Base-by-base conservation (phyloP, 1,140 invertebrate species). In the Riptortus pedestris region DNA sequence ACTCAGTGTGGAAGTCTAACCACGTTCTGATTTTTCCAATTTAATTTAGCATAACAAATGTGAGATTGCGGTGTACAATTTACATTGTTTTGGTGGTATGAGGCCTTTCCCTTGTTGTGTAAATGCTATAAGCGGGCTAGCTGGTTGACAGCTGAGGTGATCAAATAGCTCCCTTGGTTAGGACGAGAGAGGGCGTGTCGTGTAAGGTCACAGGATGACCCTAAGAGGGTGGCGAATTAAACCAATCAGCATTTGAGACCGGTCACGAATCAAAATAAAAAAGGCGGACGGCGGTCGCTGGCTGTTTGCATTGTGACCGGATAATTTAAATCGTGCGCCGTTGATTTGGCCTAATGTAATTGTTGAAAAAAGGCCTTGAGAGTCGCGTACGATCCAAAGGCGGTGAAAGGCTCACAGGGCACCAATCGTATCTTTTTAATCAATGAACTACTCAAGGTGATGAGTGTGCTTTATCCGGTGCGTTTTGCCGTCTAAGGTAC, bases 311-410 rank as follows among this genome's bases (percentile, higher is more conserved):
- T 26, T 55, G 20, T 26, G 51, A 22, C 24, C 51, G 14, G 51
- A 55, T 55, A 55, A 55, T 55, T 55, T 26, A 55, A 55, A 55
- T 55, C 51, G 51, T 55, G 51, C 51, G 14, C 51, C 18, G 20
- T 55, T 55, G 51, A 55, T 55, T 26, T 26, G 24, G 20, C 26
- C 24, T 55, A 55, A 55, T 55, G 51, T 55, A 55, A 55, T 55
- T 55, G 51, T 55, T 24, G 20, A 14, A 14, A n/a, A 24, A 24
- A 24, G 51, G 20, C 51, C 51, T 55, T 55, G 51, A 24, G 16
- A n/a, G 45, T n/a, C 12, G 51, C 26, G 51, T 24, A n/a, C n/a
- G n/a, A n/a, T n/a, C n/a, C n/a, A n/a, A n/a, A 12, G 43, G 20
- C 51, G 18, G 51, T 55, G 51, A 55, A 55, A 55, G 51, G 51